Conservation (phyloP, 2,113 vertebrate genomes). For the Lepisosteus oculatus region DNA sequence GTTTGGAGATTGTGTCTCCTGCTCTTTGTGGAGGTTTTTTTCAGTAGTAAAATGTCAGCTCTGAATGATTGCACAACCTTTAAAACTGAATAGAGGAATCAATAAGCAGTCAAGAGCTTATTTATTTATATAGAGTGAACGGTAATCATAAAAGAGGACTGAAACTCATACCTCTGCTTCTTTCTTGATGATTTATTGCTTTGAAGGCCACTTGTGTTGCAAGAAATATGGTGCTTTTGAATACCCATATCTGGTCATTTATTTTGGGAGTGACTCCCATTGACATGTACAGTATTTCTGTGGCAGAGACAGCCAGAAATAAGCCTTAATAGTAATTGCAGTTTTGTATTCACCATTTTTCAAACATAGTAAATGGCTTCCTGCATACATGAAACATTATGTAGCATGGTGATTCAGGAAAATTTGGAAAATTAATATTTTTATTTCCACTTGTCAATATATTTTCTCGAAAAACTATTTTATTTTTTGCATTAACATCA, state of each 20-base stretch:
- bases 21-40: slow-evolving; percentile 11
- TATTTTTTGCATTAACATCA: no score
- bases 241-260: slow-evolving; percentile 5
- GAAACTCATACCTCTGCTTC: background rate
- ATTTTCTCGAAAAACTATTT: no score
- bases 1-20: background rate
- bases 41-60: slow-evolving; percentile 1
- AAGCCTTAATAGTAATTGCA: no score
- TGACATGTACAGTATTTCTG: background rate
- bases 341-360: no score
- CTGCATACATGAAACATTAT: no score
- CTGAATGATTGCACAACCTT: slow-evolving; percentile 23
- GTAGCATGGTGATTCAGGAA: no score
- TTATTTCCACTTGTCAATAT: no score
- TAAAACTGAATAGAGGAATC: slow-evolving; percentile 17
- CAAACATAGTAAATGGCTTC: no score
- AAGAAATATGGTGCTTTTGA: slow-evolving; percentile 6
- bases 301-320: no score
- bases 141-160: slow-evolving; percentile 13
- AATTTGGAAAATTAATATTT: no score
- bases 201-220: slow-evolving; percentile 13
- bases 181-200: slow-evolving; percentile 16
- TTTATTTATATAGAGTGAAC: slow-evolving; percentile 21
- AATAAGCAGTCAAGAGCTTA: slow-evolving; percentile 14
- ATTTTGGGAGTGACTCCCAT: background rate